Evolutionary conservation across 2,797 vertebrate genomes (phyloP), one percentile per base, ranked within the genome.

Genomic region (Enteromius trimaculatus): DNA sequence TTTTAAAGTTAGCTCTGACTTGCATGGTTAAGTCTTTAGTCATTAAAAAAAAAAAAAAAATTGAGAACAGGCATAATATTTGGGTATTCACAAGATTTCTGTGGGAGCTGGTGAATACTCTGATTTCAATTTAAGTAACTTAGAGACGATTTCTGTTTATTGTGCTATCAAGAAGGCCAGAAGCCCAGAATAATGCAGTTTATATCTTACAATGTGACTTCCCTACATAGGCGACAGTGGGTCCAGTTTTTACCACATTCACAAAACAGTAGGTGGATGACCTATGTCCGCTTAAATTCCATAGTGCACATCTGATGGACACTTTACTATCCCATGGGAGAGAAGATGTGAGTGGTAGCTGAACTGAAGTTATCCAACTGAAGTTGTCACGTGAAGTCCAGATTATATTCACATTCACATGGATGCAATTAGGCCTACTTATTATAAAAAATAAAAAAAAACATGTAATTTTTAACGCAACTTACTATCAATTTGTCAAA

Each of bases 1-100:
- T 78, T 65, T 80, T 58, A 39, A 58, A 80, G 65, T 77, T 53
- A 62, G 62, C 29, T n/a, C 77, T 68, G 16, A 1, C n/a, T 23
- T 42, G 19, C 21, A 39, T 17, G 31, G 21, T 37, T 16, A 26
- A 44, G 39, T 29, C 29, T 34, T 39, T 65, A 60, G 39, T 80
- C 39, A 37, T 14, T 16, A 11, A 29, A 42, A 51, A 79, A 29
- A 64, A 11, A 29, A 42, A 51, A 79, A 29, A 64, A 80, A 81
- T 55, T 69, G n/a, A 71, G 6, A 17, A 11, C 66, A 77, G 60
- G 64, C 21, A 62, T 31, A 29, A 31, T 58, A 64, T 76, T 82
- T 65, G 19, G 51, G 70, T 13, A 13, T 75, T 65, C 53, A 31
- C 17, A 62, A 44, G 19, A 44, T 62, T 62, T 70, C 60, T 26